Evolutionary conservation across 2,797 vertebrate genomes (phyloP).

Genomic region (Syncerus caffer): DNA sequence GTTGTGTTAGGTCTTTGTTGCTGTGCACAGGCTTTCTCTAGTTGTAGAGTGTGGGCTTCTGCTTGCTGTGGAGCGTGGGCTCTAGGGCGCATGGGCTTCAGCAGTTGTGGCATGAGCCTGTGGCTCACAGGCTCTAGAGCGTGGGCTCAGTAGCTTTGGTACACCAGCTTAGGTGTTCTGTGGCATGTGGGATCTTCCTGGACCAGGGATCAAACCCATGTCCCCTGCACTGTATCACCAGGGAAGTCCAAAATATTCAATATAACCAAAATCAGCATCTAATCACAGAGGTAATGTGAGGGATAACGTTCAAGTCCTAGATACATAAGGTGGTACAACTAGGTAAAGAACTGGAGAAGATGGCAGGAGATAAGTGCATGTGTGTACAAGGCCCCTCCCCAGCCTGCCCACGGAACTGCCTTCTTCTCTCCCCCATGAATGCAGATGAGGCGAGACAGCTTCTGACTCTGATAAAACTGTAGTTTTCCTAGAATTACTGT

Average conservation of each 20-base stretch:
- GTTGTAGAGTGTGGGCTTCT: not conserved
- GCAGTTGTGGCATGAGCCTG: not conserved
- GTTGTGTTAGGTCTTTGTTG: not conserved
- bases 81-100: not conserved
- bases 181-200: not conserved
- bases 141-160: not conserved
- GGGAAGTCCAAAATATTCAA: not conserved
- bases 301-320: not conserved
- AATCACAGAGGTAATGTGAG: not conserved
- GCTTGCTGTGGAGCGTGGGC: not conserved
- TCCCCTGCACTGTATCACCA: not conserved
- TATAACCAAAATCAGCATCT: not conserved
- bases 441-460: too few relatives aligned
- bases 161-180: not conserved
- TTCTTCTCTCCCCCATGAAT: not conserved
- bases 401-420: not conserved
- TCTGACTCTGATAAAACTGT: not conserved
- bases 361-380: not conserved
- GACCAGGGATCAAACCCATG: not conserved
- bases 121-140: not conserved
- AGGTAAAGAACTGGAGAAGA: not conserved
- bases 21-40: not conserved
- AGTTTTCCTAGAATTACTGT: not conserved
- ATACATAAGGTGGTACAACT: not conserved
- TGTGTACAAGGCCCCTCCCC: fast-evolving